Evolutionary conservation across 2,888 invertebrate genomes (phyloP), one percentile per base, ranked within the genome.

Genomic region (Cheilosia pagana): DNA sequence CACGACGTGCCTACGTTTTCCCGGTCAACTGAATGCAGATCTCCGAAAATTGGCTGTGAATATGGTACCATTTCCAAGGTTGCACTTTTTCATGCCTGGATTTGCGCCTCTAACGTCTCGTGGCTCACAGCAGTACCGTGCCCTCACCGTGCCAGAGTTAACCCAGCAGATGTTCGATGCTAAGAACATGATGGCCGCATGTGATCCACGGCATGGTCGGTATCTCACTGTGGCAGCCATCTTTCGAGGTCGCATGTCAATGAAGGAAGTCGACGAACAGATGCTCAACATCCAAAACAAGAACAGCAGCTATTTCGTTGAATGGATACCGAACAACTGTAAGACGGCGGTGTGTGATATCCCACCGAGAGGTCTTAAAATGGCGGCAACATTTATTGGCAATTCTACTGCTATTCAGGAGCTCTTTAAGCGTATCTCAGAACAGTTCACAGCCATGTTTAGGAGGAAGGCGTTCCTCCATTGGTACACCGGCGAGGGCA

Each of bases 401-500:
- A 97, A 98, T 93, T 95, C 96, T 31, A 98, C 98, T 88, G 97
- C 97, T 90, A 98, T 98, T 92, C 97, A 97, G 91, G 97, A 98
- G 92, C 92, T 98, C 90, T 98, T 98, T 94, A 97, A 97, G 92
- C 94, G 97, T 89, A 96, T 97, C 91, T 96, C 96, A 4, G 97
- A 98, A 91, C 97, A 98, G 92, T 97, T 97, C 92, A 96, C 96
- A 19, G 98, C 98, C 90, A 98, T 98, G 98, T 98, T 98, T 94
- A 95, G 98, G 90, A 95, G 98, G 90, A 98, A 98, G 93, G 98
- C 98, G 92, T 98, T 98, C 95, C 94, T 98, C 92, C 98, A 98
- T 95, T 98, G 98, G 98, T 98, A 98, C 94, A 98, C 97, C 31
- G 98, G 97, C 87, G 98, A 98, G 92, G 98, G 98, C 88, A 98